Conservation (phyloP, 2,888 invertebrate species). For the Heliconius ethilla region DNA sequence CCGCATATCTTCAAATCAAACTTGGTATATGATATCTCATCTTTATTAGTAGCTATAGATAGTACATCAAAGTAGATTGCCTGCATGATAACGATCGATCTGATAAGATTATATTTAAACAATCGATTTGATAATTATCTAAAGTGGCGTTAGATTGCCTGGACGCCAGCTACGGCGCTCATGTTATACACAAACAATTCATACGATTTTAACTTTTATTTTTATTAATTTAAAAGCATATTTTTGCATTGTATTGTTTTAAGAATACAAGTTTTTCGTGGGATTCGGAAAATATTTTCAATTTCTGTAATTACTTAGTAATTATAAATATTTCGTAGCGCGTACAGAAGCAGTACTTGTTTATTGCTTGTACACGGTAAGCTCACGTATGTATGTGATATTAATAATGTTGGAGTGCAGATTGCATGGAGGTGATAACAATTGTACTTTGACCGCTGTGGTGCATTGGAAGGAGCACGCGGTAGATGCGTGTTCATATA, state of each 20-base stretch:
- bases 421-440: slow-evolving; percentile 11
- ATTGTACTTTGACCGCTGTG: background rate
- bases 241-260: background rate
- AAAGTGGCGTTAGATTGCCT: slow-evolving; percentile 33
- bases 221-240: background rate
- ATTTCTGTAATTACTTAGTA: background rate
- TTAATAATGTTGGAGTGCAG: background rate
- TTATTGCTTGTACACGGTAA: slow-evolving; percentile 21
- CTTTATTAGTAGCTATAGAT: slow-evolving; percentile 44
- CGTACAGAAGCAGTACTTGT: slow-evolving; percentile 4
- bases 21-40: slow-evolving; percentile 38
- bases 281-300: background rate
- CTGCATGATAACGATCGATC: slow-evolving; percentile 43
- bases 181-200: background rate
- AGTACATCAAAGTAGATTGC: slow-evolving; percentile 46
- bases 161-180: background rate
- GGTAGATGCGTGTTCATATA: background rate
- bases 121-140: slow-evolving; percentile 38
- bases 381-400: background rate
- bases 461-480: background rate
- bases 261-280: background rate
- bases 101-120: slow-evolving; percentile 39
- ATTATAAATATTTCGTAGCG: background rate
- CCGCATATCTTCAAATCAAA: slow-evolving; percentile 30
- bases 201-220: background rate